phyloP scores from a whole-genome alignment of 1,140 invertebrate genomes.

The Drosophila watanabei region DNA sequence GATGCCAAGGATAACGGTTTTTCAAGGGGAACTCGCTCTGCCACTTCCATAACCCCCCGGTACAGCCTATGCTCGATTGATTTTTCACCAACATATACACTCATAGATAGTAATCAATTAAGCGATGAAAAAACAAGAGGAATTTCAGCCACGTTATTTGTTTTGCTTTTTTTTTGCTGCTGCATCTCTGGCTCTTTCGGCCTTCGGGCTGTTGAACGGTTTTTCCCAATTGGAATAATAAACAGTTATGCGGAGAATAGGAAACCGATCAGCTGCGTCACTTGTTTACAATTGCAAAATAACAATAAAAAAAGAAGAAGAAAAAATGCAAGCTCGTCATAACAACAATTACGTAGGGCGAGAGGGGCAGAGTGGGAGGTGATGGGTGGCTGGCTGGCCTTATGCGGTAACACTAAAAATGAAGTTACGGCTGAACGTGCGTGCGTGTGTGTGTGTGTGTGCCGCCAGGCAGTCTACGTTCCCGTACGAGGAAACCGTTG shows the following conservation, averaged over 20 bases:
- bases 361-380: slow-evolving; percentile 8
- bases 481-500: slow-evolving; percentile 61
- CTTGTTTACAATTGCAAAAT: slow-evolving; percentile 69
- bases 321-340: slow-evolving; percentile 43
- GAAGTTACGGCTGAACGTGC: slow-evolving; percentile 45
- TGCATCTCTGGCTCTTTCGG: slow-evolving; percentile 7
- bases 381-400: slow-evolving; percentile 15
- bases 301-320: slow-evolving; percentile 41
- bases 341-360: slow-evolving; percentile 56
- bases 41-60: neutral
- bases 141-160: slow-evolving; percentile 6
- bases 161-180: neutral
- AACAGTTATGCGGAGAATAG: slow-evolving; percentile 20
- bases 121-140: slow-evolving; percentile 5
- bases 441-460: slow-evolving; percentile 31
- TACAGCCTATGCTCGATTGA: slow-evolving; percentile 11
- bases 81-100: slow-evolving; percentile 28
- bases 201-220: slow-evolving; percentile 8
- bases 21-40: slow-evolving; percentile 2
- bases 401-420: slow-evolving; percentile 73
- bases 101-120: slow-evolving; percentile 23
- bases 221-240: slow-evolving; percentile 16
- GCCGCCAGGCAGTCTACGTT: slow-evolving; percentile 73
- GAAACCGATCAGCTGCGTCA: slow-evolving; percentile 37
- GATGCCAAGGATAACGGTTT: slow-evolving; percentile 22